Evolutionary conservation across 2,888 invertebrate species (phyloP), one percentile per base, ranked within the genome.

Genomic region (Eurytoma adleriae): DNA sequence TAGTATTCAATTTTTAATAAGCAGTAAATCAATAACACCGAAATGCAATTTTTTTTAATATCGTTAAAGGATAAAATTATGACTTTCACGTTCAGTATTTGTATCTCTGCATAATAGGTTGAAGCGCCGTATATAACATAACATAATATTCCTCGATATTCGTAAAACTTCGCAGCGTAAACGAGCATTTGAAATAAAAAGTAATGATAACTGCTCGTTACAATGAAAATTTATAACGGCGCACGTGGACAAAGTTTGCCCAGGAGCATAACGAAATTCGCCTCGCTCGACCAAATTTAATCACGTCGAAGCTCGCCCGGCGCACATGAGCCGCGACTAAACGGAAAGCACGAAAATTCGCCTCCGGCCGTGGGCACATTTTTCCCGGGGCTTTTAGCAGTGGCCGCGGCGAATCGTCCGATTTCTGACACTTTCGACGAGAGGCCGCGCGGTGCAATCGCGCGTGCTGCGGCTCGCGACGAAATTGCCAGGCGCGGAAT

Each of bases 381-480:
- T 76, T 82, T 82, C 82, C 73, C 70, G 81, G 72, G 20, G 62
- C 66, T 72, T 18, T 79, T 68, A 78, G 68, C 5, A 79, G 77
- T 79, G 76, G 74, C 54, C 20, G 67, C 74, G 78, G 70, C 30
- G 78, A 54, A 66, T 78, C 14, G 30, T 75, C 24, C 48, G 27
- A 75, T 78, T 78, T 75, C 67, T 74, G 75, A 76, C 79, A 78
- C 76, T 73, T 61, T 30, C 27, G 10, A 18, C 27, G 48, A 0
- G 24, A n/a, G n/a, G n/a, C 20, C 27, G 59, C 14, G 40, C 14
- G 16, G 7, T 3, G 57, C 40, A 52, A 54, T 24, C 16, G 20
- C 18, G 62, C 52, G 52, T 56, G 14, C 61, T n/a, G 20, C 56
- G 52, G 40, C 76, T 40, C 40, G 16, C 52, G 4, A 20, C 16